Base-by-base conservation (phyloP, 2,888 invertebrate species). In the Chrysotoxum bicinctum region DNA sequence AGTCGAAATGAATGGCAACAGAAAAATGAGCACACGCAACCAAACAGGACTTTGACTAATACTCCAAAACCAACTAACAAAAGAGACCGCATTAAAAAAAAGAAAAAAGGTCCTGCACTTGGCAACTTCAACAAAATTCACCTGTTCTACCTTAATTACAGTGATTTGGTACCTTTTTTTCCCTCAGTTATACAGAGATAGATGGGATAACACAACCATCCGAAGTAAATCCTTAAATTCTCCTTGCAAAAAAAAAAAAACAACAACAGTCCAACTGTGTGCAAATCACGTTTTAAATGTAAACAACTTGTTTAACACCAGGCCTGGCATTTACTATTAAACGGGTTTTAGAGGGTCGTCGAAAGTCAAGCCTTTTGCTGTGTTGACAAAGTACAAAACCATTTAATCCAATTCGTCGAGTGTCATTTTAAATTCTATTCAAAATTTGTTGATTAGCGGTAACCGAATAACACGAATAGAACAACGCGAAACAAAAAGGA, bases 101-200 rank as follows among this genome's bases (percentile, higher is more conserved):
- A 19, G 40, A 73, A 68, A 48, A 56, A 72, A 64, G 50, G 50
- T 77, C 66, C 60, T 54, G 73, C 62, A 69, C 68, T 78, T 72
- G 77, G 30, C 32, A 52, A 60, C 58, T 69, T 60, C 35, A 72
- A 78, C 72, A 73, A 82, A 83, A 50, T 83, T 74, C 83, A 83
- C 83, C 83, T 83, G 83, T 78, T 74, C 56, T 48, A 58, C 73
- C 56, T 83, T 83, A 83, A 83, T 83, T 74, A 78, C 83, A 74
- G 83, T 83, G 83, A 83, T 83, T 83, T 78, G 78, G 54, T 69
- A 62, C 54, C 69, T 40, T 62, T 69, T n/a, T 54, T 69, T 78
- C 68, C 74, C 54, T 50, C 50, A 54, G 56, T 62, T 58, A 77
- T 40, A 54, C 54, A 16, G 37, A 45, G 66, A 50, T 64, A 43